Conservation (phyloP, 1,140 invertebrate species). For the Drosophila rhopaloa region DNA sequence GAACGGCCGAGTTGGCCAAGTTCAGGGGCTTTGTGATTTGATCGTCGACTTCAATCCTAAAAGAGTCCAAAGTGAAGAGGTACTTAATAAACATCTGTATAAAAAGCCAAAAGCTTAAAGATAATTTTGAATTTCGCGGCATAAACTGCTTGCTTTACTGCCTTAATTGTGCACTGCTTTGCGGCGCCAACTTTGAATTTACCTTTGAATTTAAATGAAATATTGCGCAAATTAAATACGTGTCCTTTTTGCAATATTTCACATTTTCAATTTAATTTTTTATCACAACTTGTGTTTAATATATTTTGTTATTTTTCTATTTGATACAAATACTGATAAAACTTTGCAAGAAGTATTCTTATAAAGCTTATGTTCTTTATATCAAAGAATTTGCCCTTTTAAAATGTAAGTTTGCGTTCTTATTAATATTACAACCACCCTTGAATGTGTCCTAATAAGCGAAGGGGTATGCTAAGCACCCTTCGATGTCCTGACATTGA, state of each 20-base stretch:
- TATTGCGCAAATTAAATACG: too few relatives aligned
- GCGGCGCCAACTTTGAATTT: not conserved
- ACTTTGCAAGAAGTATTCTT: too few relatives aligned
- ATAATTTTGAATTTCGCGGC: constrained; percentile 9
- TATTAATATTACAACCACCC: constrained; percentile 1
- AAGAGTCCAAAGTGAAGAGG: not conserved
- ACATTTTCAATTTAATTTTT: too few relatives aligned
- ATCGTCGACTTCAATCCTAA: constrained; percentile 74
- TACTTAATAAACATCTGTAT: not conserved
- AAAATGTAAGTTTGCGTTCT: not conserved
- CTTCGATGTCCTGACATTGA: constrained; percentile 38
- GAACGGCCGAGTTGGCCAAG: constrained; percentile 92
- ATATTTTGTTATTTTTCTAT: too few relatives aligned
- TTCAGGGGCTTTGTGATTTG: constrained; percentile 89
- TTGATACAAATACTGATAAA: too few relatives aligned
- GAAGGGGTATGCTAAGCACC: constrained; percentile 3
- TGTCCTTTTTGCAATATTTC: too few relatives aligned
- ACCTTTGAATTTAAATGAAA: not conserved
- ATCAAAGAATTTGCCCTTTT: too few relatives aligned
- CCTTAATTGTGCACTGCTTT: constrained; percentile 7
- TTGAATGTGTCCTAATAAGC: not conserved
- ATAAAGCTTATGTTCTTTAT: too few relatives aligned
- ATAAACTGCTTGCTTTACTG: constrained; percentile 5
- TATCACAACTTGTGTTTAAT: too few relatives aligned
- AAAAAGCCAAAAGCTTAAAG: not conserved